phyloP scores from a whole-genome alignment of 2,113 vertebrate genomes.

The Chrysochloris asiatica region DNA sequence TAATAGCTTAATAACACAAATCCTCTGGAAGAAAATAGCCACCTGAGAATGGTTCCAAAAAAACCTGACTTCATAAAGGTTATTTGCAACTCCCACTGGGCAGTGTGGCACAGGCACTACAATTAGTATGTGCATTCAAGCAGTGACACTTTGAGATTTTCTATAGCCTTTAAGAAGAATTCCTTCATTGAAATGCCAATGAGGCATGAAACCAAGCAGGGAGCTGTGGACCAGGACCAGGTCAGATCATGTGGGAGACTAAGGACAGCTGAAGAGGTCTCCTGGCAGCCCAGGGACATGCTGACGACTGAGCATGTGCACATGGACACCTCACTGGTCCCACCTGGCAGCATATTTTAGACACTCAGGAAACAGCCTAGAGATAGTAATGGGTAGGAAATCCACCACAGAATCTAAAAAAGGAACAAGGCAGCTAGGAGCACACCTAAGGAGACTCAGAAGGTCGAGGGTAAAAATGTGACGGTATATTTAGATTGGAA shows the following conservation, averaged over 20 bases:
- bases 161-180: conserved; percentile 43
- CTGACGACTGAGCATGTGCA: neutral
- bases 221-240: conserved; percentile 45
- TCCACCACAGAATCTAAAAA: neutral
- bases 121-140: conserved; percentile 64
- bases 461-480: neutral
- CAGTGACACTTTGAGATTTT: neutral
- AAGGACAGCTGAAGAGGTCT: neutral
- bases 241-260: neutral
- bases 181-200: conserved; percentile 72
- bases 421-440: neutral
- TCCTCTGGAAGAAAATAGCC: conserved; percentile 51
- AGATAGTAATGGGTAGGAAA: neutral
- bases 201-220: conserved; percentile 64
- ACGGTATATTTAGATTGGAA: neutral
- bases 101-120: conserved; percentile 23
- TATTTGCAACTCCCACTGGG: conserved; percentile 44
- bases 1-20: conserved; percentile 60
- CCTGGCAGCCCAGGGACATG: neutral
- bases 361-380: neutral
- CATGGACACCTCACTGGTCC: neutral
- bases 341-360: neutral
- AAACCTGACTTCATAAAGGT: conserved; percentile 54
- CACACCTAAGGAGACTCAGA: neutral
- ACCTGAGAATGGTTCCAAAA: conserved; percentile 60